phyloP scores from a whole-genome alignment of 2,888 invertebrate species.

The Synergus japonicus region DNA sequence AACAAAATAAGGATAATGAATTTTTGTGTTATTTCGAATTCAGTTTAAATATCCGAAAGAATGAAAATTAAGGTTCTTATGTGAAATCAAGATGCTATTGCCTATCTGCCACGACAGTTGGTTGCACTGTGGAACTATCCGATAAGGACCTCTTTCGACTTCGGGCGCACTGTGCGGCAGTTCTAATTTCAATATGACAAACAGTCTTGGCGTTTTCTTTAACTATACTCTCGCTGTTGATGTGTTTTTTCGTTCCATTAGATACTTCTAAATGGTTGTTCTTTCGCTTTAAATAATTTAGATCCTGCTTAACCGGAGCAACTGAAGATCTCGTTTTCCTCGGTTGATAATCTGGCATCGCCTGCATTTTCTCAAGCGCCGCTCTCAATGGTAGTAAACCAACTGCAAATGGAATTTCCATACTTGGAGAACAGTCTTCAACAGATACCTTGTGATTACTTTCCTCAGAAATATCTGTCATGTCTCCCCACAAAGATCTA shows the following conservation, averaged over 20 bases:
- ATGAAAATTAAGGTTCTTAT: slow-evolving; percentile 11
- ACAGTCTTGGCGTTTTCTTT: slow-evolving; percentile 66
- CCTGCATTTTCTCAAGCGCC: slow-evolving; percentile 76
- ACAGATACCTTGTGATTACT: slow-evolving; percentile 57
- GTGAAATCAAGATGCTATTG: slow-evolving; percentile 40
- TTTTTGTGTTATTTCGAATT: not conserved
- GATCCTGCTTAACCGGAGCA: slow-evolving; percentile 66
- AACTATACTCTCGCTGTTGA: slow-evolving; percentile 41
- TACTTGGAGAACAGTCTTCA: slow-evolving; percentile 67
- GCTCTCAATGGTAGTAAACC: slow-evolving; percentile 75
- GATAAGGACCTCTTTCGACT: slow-evolving; percentile 46
- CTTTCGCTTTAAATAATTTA: slow-evolving; percentile 59
- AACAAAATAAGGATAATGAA: not conserved
- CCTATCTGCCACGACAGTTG: slow-evolving; percentile 46
- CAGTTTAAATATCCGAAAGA: slow-evolving; percentile 1
- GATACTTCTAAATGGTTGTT: slow-evolving; percentile 49
- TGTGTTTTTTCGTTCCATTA: slow-evolving; percentile 43
- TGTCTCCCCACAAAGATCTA: slow-evolving; percentile 75
- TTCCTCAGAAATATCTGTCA: slow-evolving; percentile 69
- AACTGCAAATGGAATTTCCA: slow-evolving; percentile 76
- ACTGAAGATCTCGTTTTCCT: slow-evolving; percentile 76
- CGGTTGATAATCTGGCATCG: slow-evolving; percentile 76
- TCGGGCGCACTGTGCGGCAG: slow-evolving; percentile 60
- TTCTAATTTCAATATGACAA: slow-evolving; percentile 72
- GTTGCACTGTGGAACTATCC: slow-evolving; percentile 41